Evolutionary conservation across 37 sponge, comb jelly and placozoan genomes (phyloP), one percentile per base, ranked within the genome.

Genomic region (Beroe forskalii): DNA sequence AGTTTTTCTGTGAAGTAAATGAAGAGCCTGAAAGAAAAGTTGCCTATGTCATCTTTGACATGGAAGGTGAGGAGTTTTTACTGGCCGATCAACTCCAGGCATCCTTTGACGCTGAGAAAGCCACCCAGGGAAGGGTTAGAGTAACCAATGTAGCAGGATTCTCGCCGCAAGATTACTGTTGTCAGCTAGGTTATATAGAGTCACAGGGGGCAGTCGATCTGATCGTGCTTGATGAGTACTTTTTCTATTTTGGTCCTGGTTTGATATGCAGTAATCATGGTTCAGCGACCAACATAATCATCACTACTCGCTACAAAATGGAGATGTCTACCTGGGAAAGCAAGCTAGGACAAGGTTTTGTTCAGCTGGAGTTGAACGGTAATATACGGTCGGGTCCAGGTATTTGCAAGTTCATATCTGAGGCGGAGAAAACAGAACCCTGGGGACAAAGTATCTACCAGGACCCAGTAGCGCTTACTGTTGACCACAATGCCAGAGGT

Each of bases 31-130:
- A 24, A n/a, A 63, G 66, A 63, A 63, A 19, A 63, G 66, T 63
- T 23, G 66, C 25, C 4, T 63, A 63, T 19, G 66, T 63, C n/a
- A 63, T 63, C 66, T 63, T 23, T 63, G 66, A 63, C 66, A 63
- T 6, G n/a, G 60, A 55, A 55, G 66, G 66, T n/a, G n/a, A 63
- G 4, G 25, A 4, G 25, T 63, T 19, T 19, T 30, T 63, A 6
- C 25, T 63, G 4, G 2, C 20, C 66, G 25, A 63, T 28, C 66
- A 19, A 63, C 66, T 63, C 14, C 23, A 63, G 25, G 66, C 66
- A 19, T 63, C 66, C 66, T 63, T n/a, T 19, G 66, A 63, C 20
- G 66, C 9, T 8, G 66, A 63, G 14, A 20, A 63, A 20, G 23
- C 25, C n/a, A 63, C 66, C 66, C 20, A 63, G n/a, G 66, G 66